Conservation (phyloP, 2,113 vertebrate genomes). For the Neogobius melanostomus region DNA sequence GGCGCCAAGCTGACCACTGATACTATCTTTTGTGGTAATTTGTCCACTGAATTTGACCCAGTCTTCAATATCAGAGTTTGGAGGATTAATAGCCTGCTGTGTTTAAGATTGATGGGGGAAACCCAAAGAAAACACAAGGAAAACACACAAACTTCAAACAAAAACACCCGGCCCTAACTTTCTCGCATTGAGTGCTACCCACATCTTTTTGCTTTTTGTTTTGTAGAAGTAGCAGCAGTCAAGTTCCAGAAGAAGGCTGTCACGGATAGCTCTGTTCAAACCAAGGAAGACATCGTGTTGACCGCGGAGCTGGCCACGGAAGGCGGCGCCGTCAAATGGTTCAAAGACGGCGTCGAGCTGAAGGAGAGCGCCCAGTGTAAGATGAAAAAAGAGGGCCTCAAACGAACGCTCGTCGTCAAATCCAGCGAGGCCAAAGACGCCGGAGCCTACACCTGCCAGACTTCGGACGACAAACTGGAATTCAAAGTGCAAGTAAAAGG, state of each 20-base stretch:
- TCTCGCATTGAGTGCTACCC: too few relatives aligned
- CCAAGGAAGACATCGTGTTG: constrained; percentile 69
- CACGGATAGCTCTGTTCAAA: constrained; percentile 66
- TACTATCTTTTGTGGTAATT: too few relatives aligned
- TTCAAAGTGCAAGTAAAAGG: constrained; percentile 81
- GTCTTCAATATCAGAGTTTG: too few relatives aligned
- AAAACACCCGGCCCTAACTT: too few relatives aligned
- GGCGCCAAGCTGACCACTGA: too few relatives aligned
- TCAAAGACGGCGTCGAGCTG: constrained; percentile 73
- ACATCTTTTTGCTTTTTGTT: background rate
- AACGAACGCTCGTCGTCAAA: constrained; percentile 66
- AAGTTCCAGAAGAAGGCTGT: constrained; percentile 72
- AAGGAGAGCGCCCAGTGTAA: constrained; percentile 72
- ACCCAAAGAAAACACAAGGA: too few relatives aligned
- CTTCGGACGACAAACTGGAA: constrained; percentile 75
- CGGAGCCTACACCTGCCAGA: constrained; percentile 74
- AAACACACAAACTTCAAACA: too few relatives aligned
- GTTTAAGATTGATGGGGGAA: too few relatives aligned
- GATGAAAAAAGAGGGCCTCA: constrained; percentile 72
- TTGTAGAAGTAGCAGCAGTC: constrained; percentile 54
- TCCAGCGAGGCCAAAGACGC: constrained; percentile 73
- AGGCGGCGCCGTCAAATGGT: constrained; percentile 72
- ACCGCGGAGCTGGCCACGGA: constrained; percentile 66
- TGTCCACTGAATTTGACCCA: too few relatives aligned
- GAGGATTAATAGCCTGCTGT: too few relatives aligned